Conservation (phyloP, 2,113 vertebrate species). For the Thomomys bottae region DNA sequence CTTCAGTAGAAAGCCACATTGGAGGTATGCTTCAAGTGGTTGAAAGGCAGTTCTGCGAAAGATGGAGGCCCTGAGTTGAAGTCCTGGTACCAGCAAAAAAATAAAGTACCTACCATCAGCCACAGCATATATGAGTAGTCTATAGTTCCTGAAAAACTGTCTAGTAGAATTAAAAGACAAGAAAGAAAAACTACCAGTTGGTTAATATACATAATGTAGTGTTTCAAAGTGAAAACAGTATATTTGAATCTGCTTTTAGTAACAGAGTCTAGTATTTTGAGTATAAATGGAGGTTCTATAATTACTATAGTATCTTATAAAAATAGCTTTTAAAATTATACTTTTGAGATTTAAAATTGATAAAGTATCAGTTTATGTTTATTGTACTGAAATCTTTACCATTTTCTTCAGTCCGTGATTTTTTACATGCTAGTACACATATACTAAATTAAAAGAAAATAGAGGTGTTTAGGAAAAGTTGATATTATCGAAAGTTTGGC, state of each 20-base stretch:
- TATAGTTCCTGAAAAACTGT: conserved; percentile 32
- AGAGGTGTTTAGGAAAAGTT: conserved; percentile 60
- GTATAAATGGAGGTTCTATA: not conserved
- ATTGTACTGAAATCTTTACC: not conserved
- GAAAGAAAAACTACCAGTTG: conserved; percentile 29
- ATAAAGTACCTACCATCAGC: too few species aligned
- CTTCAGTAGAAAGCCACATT: too few species aligned
- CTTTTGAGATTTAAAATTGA: not conserved
- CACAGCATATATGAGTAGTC: not conserved
- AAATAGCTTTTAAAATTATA: not conserved
- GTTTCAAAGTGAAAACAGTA: conserved; percentile 19
- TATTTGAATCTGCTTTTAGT: not conserved
- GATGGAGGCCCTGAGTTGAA: too few species aligned
- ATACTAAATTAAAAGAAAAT: conserved; percentile 41
- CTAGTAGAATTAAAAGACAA: conserved; percentile 57
- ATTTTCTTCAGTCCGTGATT: not conserved
- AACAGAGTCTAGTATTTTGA: conserved; percentile 47
- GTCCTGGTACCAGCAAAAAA: too few species aligned
- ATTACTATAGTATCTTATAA: rapidly evolving
- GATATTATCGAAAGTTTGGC: conserved; percentile 77
- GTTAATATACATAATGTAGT: not conserved
- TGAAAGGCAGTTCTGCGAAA: too few species aligned
- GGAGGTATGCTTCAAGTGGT: too few species aligned
- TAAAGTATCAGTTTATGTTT: not conserved
- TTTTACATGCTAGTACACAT: not conserved